Base-by-base conservation (phyloP, 2,888 invertebrate genomes). In the Clanis bilineata region DNA sequence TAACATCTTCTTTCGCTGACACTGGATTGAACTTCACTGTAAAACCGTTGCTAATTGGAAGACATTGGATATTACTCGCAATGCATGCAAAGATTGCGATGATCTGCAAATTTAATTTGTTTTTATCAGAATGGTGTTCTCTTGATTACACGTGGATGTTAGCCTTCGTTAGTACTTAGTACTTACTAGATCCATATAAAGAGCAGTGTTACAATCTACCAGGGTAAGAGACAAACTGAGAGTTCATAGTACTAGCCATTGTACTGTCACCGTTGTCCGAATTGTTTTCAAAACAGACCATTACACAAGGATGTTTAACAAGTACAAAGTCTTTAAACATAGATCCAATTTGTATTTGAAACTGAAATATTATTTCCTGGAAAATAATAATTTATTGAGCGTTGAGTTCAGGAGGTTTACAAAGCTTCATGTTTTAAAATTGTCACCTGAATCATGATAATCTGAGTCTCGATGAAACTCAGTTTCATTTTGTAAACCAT, bases 11-110 rank as follows among this genome's bases (percentile, higher is more conserved):
- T 66, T 82, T 85, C 0, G 63, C 22, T 3, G 74, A 70, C 44
- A 73, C 58, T 0, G 83, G 78, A 62, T 76, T 84, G 23, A 84
- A 80, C 62, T 82, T 85, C 2, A 85, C 60, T 58, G 75, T 79
- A 57, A 84, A 79, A 47, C 84, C 84, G 64, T 84, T 83, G 44
- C 81, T 79, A 64, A 86, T 80, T 1, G 88, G 83, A 18, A 73
- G 69, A 61, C 81, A 67, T 62, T 73, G 64, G 38, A 70, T 71
- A 10, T 68, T 64, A 45, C 71, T 62, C 38, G 70, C 64, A 43
- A 69, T 64, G 38, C 63, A 65, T 32, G 79, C 56, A 51, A 74
- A 54, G 28, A 79, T 56, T 25, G 60, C 58, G 44, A 71, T 64
- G 22, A 77, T 61, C 83, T 83, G 79, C 32, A 70, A 76, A 64